Evolutionary conservation across 2,888 invertebrate genomes (phyloP).

Genomic region (Nasonovia ribisnigri): DNA sequence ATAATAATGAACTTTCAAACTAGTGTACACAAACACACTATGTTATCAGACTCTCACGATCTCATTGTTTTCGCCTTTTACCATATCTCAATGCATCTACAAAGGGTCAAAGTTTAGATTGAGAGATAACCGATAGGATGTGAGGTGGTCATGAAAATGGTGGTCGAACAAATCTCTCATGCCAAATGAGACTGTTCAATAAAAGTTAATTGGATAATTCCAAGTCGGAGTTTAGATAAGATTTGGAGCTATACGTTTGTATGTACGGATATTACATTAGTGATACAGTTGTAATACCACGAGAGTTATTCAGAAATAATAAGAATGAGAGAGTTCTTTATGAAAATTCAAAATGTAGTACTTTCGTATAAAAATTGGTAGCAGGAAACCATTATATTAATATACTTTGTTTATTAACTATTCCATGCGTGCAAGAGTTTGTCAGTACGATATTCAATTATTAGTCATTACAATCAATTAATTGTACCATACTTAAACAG

Average conservation of each 20-base stretch:
- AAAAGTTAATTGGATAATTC: background rate
- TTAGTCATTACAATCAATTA: background rate
- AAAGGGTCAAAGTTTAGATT: background rate
- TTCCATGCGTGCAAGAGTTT: background rate
- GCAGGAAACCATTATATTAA: background rate
- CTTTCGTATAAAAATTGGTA: background rate
- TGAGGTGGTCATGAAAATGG: background rate
- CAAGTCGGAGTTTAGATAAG: background rate
- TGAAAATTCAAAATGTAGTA: background rate
- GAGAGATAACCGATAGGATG: background rate
- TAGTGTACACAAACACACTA: background rate
- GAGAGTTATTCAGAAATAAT: background rate
- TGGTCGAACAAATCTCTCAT: background rate
- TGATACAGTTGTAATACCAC: background rate
- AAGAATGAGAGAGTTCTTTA: background rate
- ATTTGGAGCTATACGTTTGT: background rate
- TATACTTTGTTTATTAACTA: background rate
- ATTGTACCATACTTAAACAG: background rate
- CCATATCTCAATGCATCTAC: background rate
- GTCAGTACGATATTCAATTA: background rate
- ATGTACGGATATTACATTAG: background rate
- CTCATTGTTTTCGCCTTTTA: constrained; percentile 6
- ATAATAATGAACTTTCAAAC: background rate
- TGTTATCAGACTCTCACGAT: background rate
- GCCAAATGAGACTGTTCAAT: background rate